Evolutionary conservation across 2,113 vertebrate species (phyloP).

Genomic region (Beaufortia kweichowensis): DNA sequence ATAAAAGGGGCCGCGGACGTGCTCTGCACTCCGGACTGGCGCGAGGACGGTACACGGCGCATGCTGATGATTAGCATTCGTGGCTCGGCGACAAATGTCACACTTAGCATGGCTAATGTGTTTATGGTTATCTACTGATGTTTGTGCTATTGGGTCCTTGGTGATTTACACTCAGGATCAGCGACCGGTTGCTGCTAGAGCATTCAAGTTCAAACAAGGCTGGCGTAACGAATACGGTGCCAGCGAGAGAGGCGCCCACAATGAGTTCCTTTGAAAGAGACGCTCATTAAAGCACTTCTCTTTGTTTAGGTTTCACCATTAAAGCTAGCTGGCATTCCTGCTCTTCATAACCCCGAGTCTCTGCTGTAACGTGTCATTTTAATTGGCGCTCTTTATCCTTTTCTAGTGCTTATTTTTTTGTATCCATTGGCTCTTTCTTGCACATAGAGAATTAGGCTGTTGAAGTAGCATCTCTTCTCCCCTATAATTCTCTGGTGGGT

Average conservation of each 20-base stretch:
- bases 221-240: conserved; percentile 36
- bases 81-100: conserved; percentile 49
- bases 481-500: conserved; percentile 42
- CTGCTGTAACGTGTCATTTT: conserved; percentile 53
- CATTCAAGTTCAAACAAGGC: conserved; percentile 48
- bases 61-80: conserved; percentile 47
- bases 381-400: conserved; percentile 55
- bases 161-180: conserved; percentile 47
- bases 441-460: conserved; percentile 34
- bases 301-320: conserved; percentile 55
- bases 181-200: conserved; percentile 3
- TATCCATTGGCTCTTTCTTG: conserved; percentile 44
- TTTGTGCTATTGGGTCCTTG: conserved; percentile 38
- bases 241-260: conserved; percentile 27
- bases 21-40: conserved; percentile 51
- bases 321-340: conserved; percentile 44
- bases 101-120: conserved; percentile 49
- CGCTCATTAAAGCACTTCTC: conserved; percentile 52
- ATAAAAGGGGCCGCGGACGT: conserved; percentile 49
- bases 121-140: conserved; percentile 49
- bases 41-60: conserved; percentile 14
- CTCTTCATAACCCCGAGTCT: conserved; percentile 47
- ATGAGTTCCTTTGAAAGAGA: conserved; percentile 46
- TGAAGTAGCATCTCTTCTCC: conserved; percentile 24
- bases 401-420: conserved; percentile 44